Conservation (phyloP, 92 coral and sea anemone genomes). For the Parazoanthus swiftii region DNA sequence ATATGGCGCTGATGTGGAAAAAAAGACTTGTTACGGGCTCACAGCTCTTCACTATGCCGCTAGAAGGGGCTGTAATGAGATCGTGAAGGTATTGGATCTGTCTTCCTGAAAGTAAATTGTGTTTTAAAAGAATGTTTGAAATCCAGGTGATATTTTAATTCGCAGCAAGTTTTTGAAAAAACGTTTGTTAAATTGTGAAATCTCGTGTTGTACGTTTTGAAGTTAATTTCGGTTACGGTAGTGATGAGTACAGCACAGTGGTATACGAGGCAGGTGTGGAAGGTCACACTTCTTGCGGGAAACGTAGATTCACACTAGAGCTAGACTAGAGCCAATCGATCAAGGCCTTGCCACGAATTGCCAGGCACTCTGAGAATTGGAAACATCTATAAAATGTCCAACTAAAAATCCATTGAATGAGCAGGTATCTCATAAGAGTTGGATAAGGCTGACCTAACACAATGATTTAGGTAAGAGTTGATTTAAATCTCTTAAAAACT, state of each 20-base stretch:
- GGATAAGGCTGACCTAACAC: too few species aligned
- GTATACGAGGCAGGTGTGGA: not conserved
- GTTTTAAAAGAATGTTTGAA: not conserved
- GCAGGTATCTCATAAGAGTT: too few species aligned
- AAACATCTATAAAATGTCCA: too few species aligned
- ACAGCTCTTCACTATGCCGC: conserved; percentile 79
- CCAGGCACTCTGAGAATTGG: too few species aligned
- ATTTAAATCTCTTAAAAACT: too few species aligned
- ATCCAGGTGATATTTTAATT: not conserved
- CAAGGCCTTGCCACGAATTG: too few species aligned
- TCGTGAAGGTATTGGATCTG: conserved; percentile 56
- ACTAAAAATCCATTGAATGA: too few species aligned
- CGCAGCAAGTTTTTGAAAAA: not conserved
- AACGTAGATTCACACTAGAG: too few species aligned
- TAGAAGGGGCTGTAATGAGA: conserved; percentile 53
- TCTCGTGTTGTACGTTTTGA: not conserved
- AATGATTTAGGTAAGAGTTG: too few species aligned
- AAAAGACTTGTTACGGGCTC: conserved; percentile 66
- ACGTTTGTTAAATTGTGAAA: too few species aligned
- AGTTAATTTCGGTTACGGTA: not conserved
- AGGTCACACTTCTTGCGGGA: too few species aligned
- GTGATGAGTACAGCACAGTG: not conserved
- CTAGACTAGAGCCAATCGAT: too few species aligned
- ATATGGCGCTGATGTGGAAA: conserved; percentile 61
- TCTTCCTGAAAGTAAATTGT: not conserved